A percentile compares a stretch with the other conserved stretches of the same genome.
These are phyloP conservation scores for Ectropis grisescens DNA, from an alignment of 1,140 invertebrate species.

Conservation along the genomic window DNA sequence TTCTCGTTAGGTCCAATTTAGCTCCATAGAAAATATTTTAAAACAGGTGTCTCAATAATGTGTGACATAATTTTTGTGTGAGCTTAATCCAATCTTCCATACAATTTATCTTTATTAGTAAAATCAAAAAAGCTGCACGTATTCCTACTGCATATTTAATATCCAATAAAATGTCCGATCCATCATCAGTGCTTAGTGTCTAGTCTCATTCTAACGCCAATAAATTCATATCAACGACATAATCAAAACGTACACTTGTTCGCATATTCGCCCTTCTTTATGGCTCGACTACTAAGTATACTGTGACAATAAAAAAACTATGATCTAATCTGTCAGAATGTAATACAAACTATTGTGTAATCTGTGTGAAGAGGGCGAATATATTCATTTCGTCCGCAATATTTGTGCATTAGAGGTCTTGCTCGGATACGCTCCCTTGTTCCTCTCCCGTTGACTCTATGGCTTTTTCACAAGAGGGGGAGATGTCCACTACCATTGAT, in stretches of 20 bases:
- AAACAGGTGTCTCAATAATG: no score
- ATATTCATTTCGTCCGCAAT: slow-evolving; percentile 68
- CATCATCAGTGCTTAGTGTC: slow-evolving; percentile 13
- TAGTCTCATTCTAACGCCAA: slow-evolving; percentile 24
- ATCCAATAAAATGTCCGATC: background rate
- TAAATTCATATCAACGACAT: slow-evolving; percentile 56
- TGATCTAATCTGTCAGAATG: no score
- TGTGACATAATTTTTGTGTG: no score
- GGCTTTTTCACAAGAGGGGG: slow-evolving; percentile 23
- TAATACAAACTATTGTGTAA: no score
- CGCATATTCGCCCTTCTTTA: slow-evolving; percentile 4
- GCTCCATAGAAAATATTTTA: no score
- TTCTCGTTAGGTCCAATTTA: no score
- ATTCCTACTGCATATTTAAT: background rate
- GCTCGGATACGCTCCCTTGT: slow-evolving; percentile 45
- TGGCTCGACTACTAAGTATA: no score
- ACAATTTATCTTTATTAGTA: no score
- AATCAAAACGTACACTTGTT: slow-evolving; percentile 60
- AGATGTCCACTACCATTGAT: slow-evolving; percentile 18
- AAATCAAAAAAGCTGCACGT: no score
- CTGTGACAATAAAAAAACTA: no score
- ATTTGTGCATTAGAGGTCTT: slow-evolving; percentile 69
- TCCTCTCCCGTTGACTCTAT: slow-evolving; percentile 36
- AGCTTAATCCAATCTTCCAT: no score
- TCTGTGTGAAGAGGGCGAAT: slow-evolving; percentile 26